A percentile compares a stretch with the other conserved stretches of the same genome.
These are phyloP conservation scores for Bombus turneri DNA, from an alignment of 1,140 invertebrate species.

Conservation along the genomic window DNA sequence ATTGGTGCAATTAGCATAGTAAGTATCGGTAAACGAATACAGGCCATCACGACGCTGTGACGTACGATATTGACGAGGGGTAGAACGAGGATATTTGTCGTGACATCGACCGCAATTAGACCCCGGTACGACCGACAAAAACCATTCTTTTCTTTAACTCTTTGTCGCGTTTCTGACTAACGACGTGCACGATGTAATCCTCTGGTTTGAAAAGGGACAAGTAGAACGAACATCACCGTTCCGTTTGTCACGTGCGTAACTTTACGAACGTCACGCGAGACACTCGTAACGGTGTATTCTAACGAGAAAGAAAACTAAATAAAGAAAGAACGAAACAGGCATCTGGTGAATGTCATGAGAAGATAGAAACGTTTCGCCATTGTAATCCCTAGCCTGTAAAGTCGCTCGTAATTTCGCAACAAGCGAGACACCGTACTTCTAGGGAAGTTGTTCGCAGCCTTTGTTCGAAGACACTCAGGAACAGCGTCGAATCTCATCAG, in stretches of 20 bases:
- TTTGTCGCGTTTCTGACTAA: conserved; percentile 44
- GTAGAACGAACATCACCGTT: neutral
- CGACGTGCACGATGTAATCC: conserved; percentile 17
- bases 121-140: conserved; percentile 48
- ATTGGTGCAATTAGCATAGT: conserved; percentile 82
- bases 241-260: conserved; percentile 41
- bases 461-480: conserved; percentile 50
- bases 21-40: conserved; percentile 76
- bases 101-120: conserved; percentile 79
- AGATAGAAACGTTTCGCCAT: neutral
- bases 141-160: conserved; percentile 17
- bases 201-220: conserved; percentile 23
- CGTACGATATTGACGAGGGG: conserved; percentile 62
- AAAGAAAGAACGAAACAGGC: neutral
- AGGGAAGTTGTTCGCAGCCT: conserved; percentile 1
- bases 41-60: conserved; percentile 58
- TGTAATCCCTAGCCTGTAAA: neutral
- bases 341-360: neutral
- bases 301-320: neutral
- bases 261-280: conserved; percentile 28
- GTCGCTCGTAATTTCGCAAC: conserved; percentile 26
- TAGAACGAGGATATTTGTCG: conserved; percentile 76
- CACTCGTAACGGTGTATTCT: conserved; percentile 28
- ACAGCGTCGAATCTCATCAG: conserved; percentile 45
- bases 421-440: neutral